Conservation (phyloP, 2,797 vertebrate species). For the Halcyon chelicuti region DNA sequence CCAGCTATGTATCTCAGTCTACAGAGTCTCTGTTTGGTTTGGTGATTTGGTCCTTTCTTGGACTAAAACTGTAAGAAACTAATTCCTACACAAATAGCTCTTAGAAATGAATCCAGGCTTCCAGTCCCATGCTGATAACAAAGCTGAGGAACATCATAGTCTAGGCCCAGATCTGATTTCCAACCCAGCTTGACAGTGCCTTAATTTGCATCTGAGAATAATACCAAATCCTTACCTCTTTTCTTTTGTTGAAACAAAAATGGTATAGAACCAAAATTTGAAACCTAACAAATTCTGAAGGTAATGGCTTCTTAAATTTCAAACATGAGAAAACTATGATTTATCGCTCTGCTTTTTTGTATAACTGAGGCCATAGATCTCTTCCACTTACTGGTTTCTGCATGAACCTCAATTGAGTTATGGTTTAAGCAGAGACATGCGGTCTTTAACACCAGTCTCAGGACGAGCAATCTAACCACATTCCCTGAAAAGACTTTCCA, state of each 20-base stretch:
- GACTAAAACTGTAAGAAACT: neutral
- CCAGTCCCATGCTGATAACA: neutral
- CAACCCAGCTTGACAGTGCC: neutral
- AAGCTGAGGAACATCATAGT: fast-evolving
- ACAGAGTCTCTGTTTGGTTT: fast-evolving
- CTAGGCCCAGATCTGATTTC: neutral
- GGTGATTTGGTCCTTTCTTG: neutral
- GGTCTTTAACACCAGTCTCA: slow-evolving; percentile 41
- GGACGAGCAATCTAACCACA: slow-evolving; percentile 39
- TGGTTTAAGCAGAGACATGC: slow-evolving; percentile 19
- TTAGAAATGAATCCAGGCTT: neutral
- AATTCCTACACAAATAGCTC: neutral
- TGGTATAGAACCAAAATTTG: neutral
- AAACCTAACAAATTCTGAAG: slow-evolving; percentile 39
- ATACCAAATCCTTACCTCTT: neutral
- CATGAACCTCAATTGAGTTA: slow-evolving; percentile 41
- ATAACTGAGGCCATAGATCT: slow-evolving; percentile 55
- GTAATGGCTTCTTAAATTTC: slow-evolving; percentile 26
- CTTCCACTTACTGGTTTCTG: slow-evolving; percentile 57
- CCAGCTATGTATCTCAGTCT: neutral
- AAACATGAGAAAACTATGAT: slow-evolving; percentile 24
- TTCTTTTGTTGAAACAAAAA: slow-evolving; percentile 10
- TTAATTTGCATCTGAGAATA: neutral
- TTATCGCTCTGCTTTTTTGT: slow-evolving; percentile 20
- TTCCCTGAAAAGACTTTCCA: slow-evolving; percentile 35